Evolutionary conservation across 2,888 invertebrate species (phyloP).

Genomic region (Punctoribates punctum): DNA sequence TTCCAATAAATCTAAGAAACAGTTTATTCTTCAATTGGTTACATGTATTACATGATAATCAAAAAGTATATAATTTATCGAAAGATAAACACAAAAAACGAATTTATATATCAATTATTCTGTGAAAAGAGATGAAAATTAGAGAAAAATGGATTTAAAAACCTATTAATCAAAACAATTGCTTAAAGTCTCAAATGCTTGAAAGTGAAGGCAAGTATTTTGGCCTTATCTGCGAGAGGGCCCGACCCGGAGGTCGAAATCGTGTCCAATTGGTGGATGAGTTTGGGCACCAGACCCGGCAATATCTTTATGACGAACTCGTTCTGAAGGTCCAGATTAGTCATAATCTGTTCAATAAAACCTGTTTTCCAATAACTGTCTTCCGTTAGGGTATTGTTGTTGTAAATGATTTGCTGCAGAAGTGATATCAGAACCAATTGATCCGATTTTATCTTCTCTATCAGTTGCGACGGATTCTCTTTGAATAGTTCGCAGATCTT

Average conservation of each 20-base stretch:
- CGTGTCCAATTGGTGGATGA: background rate
- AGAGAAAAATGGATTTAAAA: too few species aligned
- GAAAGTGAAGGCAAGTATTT: constrained; percentile 26
- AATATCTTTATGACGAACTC: constrained; percentile 5
- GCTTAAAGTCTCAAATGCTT: constrained; percentile 3
- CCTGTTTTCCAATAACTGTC: constrained; percentile 13
- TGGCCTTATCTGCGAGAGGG: background rate
- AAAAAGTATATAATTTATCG: too few species aligned
- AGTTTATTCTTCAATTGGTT: too few species aligned
- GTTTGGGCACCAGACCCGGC: constrained; percentile 1
- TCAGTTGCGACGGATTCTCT: constrained; percentile 10
- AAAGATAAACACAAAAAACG: too few species aligned
- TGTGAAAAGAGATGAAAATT: too few species aligned
- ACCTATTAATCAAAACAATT: background rate
- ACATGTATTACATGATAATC: too few species aligned
- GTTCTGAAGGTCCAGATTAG: constrained; percentile 23
- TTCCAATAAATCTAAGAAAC: too few species aligned
- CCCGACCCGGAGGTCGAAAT: background rate
- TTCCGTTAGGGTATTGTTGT: background rate
- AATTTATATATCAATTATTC: too few species aligned
- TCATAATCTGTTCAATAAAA: constrained; percentile 18
- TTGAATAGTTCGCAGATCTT: constrained; percentile 31
- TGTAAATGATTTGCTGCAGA: constrained; percentile 11
- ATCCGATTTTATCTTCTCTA: constrained; percentile 20
- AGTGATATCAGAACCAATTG: constrained; percentile 38